Base-by-base conservation (phyloP, 2,797 vertebrate species). In the Galagoides demidoff region DNA sequence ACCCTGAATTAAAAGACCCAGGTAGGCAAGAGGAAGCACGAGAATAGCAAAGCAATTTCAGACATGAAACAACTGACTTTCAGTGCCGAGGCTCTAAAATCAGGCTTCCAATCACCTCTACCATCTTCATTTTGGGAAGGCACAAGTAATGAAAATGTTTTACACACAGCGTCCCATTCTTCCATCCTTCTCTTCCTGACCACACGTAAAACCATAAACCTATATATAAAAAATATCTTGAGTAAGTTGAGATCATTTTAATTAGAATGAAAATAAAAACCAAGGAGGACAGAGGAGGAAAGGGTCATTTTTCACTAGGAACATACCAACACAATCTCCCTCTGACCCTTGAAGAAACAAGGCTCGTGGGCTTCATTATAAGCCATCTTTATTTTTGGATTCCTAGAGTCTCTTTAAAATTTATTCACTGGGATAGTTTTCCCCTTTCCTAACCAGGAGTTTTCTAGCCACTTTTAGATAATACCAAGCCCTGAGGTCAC, bases 401-500 rank as follows among this genome's bases (percentile, higher is more conserved):
- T 95, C 45, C 10, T 8, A 31, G 5, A 43, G 59, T 59, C 57
- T 89, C 43, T 94, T 86, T 89, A 91, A 95, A 91, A 74, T 86
- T 14, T 76, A 49, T 64, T 89, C 27, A 64, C 17, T 82, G 27
- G 1, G 8, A 31, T 23, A 64, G 17, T 49, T 85, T 68, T n/a
- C 12, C 7, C 4, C 3, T 64, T 29, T 3, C 17, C 14, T 90
- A 27, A 77, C 27, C 43, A 61, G n/a, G n/a, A 66, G 52, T 84
- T 66, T 81, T 22, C 66, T 95, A 25, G 39, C 39, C 34, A 57
- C 13, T 91, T 45, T 66, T 66, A 89, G 45, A 34, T 74, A 90
- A 49, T 57, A 59, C 3, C 59, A 91, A 81, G 3, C 10, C 16
- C 49, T 55, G 66, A 70, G 8, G 8, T 73, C 82, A 71, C 45